Base-by-base conservation (phyloP, 2,888 invertebrate species). In the Hyles lineata region DNA sequence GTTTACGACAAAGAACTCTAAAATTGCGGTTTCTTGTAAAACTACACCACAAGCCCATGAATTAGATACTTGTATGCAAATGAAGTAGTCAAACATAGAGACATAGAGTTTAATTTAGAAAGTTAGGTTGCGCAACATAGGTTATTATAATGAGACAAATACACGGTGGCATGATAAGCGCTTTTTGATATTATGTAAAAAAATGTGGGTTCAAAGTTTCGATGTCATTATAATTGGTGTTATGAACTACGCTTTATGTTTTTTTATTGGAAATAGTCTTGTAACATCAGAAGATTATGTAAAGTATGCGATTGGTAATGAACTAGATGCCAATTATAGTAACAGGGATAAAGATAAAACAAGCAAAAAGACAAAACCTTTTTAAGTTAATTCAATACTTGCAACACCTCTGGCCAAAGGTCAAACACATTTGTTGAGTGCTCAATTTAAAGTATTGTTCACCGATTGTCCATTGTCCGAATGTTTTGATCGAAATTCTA, bases 11-110 rank as follows among this genome's bases (percentile, higher is more conserved):
- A 21, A 23, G 67, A 50, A 7, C 23, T 23, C 67, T 67, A 67
- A 67, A 67, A 67, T 43, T 50, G 67, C 67, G 67, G 67, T 50
- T 43, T 43, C 50, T 23, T 17, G 50, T 67, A 23, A 50, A 23
- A 50, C 43, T 43, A 67, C 43, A 43, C 63, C 15, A 35, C 21
- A 15, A 50, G 43, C 50, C 50, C 23, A 50, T 43, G 67, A 67
- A 67, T 67, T 67, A 67, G 67, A 67, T 50, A 43, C 23, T 67
- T 67, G 50, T 67, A 67, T 67, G 67, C 43, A 67, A 67, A 67
- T 67, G 21, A 67, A 67, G 21, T 43, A 43, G 67, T 67, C 67
- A 67, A 67, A 67, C 67, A 50, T 23, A 67, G 43, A 43, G 19
- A 67, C 43, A 67, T 43, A 50, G 35, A 25, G 62, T 23, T 67